Conservation (phyloP, 2,797 vertebrate species). For the Trachops cirrhosus region DNA sequence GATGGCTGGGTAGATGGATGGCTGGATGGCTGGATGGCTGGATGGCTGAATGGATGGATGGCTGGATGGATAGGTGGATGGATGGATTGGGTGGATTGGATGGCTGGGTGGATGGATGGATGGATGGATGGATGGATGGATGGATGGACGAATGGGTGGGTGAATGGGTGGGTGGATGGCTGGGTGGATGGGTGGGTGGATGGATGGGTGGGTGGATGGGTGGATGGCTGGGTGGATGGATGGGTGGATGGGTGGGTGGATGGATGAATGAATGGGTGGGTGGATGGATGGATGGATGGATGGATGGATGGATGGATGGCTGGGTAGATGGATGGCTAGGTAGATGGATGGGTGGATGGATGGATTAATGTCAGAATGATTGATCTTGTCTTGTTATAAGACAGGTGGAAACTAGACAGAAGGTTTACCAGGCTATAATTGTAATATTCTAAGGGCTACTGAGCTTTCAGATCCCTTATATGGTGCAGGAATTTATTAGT, state of each 20-base stretch:
- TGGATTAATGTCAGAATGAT: neutral
- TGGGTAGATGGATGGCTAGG: too few species aligned
- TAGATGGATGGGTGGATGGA: neutral
- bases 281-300: neutral
- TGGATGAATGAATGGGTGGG: too few species aligned
- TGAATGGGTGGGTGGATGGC: too few species aligned
- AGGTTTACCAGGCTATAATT: neutral
- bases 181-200: too few species aligned
- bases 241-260: too few species aligned
- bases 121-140: too few species aligned
- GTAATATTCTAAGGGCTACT: neutral
- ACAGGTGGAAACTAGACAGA: neutral
- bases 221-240: too few species aligned
- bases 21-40: too few species aligned
- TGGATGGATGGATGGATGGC: neutral
- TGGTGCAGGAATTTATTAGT: neutral
- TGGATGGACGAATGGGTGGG: rapidly evolving
- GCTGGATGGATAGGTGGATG: too few species aligned
- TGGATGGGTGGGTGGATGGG: neutral
- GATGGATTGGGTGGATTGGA: neutral
- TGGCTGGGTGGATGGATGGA: too few species aligned
- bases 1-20: too few species aligned
- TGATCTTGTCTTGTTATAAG: neutral
- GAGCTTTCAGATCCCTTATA: neutral
- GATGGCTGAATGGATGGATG: too few species aligned